A percentile compares a stretch with the other conserved stretches of the same genome.
Evolutionary conservation across 2,797 vertebrate genomes (phyloP).

Genomic region (Hoplostethus mediterraneus): DNA sequence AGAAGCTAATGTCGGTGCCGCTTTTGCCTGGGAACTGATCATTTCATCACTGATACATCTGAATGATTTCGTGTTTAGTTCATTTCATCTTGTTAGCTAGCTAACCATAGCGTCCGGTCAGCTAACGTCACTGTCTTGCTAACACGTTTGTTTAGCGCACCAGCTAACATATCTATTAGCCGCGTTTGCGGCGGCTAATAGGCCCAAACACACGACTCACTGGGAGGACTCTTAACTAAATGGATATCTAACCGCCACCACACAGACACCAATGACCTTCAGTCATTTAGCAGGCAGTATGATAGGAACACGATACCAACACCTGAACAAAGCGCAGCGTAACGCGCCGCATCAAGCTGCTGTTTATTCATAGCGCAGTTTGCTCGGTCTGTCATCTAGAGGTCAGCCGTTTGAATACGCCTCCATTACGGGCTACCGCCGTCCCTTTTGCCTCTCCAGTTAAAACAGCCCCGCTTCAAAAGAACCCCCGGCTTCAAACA

Average conservation of each 20-base stretch:
- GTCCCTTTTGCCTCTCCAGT: conserved; percentile 76
- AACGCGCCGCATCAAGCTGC: conserved; percentile 73
- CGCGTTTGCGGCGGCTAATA: too few species aligned
- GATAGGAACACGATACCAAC: conserved; percentile 78
- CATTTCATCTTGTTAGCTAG: too few species aligned
- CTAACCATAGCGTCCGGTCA: too few species aligned
- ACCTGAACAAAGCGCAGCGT: conserved; percentile 74
- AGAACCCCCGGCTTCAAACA: conserved; percentile 76
- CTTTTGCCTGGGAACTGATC: too few species aligned
- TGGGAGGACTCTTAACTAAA: conserved; percentile 54
- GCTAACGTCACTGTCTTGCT: too few species aligned
- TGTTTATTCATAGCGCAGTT: conserved; percentile 79
- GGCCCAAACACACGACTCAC: conserved; percentile 28
- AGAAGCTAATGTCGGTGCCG: too few species aligned
- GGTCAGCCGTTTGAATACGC: conserved; percentile 84
- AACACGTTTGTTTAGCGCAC: too few species aligned
- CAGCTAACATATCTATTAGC: too few species aligned
- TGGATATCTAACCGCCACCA: conserved; percentile 54
- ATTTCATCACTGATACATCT: too few species aligned
- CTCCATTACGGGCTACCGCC: conserved; percentile 74
- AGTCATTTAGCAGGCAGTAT: conserved; percentile 76
- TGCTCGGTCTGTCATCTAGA: conserved; percentile 79
- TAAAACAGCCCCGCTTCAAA: conserved; percentile 82
- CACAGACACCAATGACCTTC: conserved; percentile 74
- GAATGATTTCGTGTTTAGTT: too few species aligned